Evolutionary conservation across 1,140 invertebrate species (phyloP).

Genomic region (Delia radicum): DNA sequence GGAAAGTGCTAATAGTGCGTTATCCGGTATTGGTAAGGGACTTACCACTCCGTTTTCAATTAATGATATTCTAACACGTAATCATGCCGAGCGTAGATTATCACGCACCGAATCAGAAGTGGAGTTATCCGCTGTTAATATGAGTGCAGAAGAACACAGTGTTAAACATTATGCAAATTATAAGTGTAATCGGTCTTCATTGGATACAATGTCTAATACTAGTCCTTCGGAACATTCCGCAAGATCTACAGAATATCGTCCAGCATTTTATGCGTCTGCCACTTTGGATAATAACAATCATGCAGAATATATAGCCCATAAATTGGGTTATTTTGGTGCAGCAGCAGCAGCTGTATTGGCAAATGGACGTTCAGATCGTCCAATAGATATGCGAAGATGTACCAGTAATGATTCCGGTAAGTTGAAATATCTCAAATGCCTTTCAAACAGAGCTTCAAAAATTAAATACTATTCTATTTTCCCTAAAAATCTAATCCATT

Average conservation of each 20-base stretch:
- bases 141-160: constrained; percentile 28
- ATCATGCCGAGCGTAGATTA: constrained; percentile 35
- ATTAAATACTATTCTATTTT: background rate
- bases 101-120: constrained; percentile 39
- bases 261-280: constrained; percentile 46
- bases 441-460: background rate
- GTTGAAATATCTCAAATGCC: constrained; percentile 20
- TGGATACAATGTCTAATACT: constrained; percentile 11
- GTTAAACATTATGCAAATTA: constrained; percentile 39
- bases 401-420: constrained; percentile 54
- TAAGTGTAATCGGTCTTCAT: constrained; percentile 21
- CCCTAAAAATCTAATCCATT: no score
- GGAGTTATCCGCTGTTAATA: constrained; percentile 26
- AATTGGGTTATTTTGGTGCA: constrained; percentile 43
- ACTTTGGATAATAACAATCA: constrained; percentile 46
- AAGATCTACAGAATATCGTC: constrained; percentile 34
- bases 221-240: constrained; percentile 7
- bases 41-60: constrained; percentile 71
- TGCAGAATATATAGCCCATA: constrained; percentile 42
- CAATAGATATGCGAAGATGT: constrained; percentile 54
- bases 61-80: constrained; percentile 70
- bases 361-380: constrained; percentile 26
- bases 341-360: constrained; percentile 34
- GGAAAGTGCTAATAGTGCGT: constrained; percentile 44
- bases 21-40: constrained; percentile 39